Evolutionary conservation across 2,113 vertebrate genomes (phyloP).

Genomic region (Misgurnus anguillicaudatus): DNA sequence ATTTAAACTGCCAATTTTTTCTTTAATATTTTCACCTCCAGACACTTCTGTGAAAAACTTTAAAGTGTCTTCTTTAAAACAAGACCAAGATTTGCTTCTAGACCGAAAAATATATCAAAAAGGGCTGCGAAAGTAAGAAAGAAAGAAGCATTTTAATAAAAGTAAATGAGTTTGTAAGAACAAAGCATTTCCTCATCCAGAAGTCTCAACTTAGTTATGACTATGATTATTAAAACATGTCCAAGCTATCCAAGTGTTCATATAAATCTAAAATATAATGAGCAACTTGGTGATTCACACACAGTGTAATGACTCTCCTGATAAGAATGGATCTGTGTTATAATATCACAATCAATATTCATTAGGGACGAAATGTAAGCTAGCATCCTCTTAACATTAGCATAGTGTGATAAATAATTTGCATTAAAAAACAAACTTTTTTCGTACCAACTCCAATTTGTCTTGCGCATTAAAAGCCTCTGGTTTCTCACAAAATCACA

Average conservation of each 20-base stretch:
- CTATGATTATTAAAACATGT: not conserved
- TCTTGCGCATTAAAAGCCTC: not conserved
- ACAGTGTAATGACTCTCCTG: constrained; percentile 10
- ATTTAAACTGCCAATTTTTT: no score
- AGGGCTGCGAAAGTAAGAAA: no score
- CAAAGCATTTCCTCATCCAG: not conserved
- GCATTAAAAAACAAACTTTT: not conserved
- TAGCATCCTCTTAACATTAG: constrained; percentile 16
- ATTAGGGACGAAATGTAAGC: constrained; percentile 3
- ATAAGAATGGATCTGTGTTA: constrained; percentile 10
- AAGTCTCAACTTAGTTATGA: not conserved
- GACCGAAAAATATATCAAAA: no score
- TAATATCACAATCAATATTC: constrained; percentile 16
- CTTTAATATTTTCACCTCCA: no score
- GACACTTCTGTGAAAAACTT: no score
- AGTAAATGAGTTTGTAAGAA: not conserved
- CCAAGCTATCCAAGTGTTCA: not conserved
- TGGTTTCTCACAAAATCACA: constrained; percentile 23
- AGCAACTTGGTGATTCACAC: not conserved
- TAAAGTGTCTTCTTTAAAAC: no score
- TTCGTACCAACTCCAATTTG: constrained; percentile 20
- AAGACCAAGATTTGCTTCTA: no score
- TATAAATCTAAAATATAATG: not conserved
- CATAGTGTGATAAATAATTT: constrained; percentile 27
- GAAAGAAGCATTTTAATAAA: not conserved